phyloP scores from a whole-genome alignment of 1,140 invertebrate species.

The Caligus rogercresseyi region DNA sequence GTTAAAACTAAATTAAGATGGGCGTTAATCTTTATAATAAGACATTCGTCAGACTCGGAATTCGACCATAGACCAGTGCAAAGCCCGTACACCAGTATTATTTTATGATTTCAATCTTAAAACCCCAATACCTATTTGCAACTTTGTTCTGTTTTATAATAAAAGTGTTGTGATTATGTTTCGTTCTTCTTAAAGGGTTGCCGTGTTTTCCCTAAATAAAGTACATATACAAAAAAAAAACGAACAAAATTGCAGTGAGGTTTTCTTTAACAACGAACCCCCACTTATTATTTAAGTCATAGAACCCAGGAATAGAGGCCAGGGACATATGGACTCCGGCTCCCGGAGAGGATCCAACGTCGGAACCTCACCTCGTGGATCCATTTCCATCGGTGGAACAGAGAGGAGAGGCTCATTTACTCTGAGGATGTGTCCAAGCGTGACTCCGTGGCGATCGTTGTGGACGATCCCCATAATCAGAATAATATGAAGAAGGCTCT shows the following conservation, averaged over 20 bases:
- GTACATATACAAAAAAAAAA: no score
- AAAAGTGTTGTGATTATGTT: no score
- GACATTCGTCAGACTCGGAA: no score
- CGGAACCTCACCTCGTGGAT: neutral
- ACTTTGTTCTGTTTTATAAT: no score
- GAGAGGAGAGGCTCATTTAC: conserved; percentile 15
- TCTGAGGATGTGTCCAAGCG: conserved; percentile 2
- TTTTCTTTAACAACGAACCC: neutral
- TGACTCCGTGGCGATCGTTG: neutral
- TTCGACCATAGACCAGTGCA: no score
- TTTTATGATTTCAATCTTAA: no score
- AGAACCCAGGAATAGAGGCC: neutral
- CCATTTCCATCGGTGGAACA: conserved; percentile 4
- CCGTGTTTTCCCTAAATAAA: no score
- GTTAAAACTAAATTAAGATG: no score
- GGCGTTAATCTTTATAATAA: no score
- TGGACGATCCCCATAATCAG: neutral
- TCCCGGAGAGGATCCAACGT: neutral
- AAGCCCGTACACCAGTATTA: no score
- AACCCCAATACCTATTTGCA: no score
- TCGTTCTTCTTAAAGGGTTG: no score
- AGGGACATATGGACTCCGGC: neutral
- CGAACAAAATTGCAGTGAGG: neutral
- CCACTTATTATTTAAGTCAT: neutral
- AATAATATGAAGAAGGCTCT: neutral